These are phyloP conservation scores for Melanogrammus aeglefinus DNA, from an alignment of 2,797 vertebrate species.

Conservation along the genomic window DNA sequence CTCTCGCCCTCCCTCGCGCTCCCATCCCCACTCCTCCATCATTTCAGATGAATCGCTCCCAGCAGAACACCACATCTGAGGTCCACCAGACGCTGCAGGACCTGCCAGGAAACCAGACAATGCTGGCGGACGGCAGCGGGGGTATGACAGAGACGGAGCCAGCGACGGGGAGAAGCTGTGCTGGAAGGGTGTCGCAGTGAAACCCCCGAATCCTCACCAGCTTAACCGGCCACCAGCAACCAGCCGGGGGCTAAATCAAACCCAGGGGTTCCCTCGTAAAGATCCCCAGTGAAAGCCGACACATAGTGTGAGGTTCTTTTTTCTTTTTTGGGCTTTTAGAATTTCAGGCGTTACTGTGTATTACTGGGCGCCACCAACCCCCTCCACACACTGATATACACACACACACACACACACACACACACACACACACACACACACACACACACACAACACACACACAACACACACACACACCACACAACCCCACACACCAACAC, in stretches of 20 bases:
- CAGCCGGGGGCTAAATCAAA: slow-evolving; percentile 27
- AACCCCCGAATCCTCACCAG: slow-evolving; percentile 43
- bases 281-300: background rate
- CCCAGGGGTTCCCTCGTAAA: background rate
- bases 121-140: slow-evolving; percentile 36
- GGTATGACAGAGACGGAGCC: background rate
- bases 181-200: slow-evolving; percentile 37
- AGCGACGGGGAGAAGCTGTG: slow-evolving; percentile 34
- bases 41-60: slow-evolving; percentile 34
- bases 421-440: background rate
- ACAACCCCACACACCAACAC: too few relatives aligned
- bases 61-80: slow-evolving; percentile 54
- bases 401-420: background rate
- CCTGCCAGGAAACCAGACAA: slow-evolving; percentile 49
- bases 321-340: background rate
- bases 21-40: background rate
- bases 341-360: background rate
- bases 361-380: too few relatives aligned
- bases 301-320: background rate
- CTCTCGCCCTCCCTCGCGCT: background rate
- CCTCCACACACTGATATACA: background rate
- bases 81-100: slow-evolving; percentile 34
- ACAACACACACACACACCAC: background rate
- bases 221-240: slow-evolving; percentile 40
- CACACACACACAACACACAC: background rate